Base-by-base conservation (phyloP, 2,888 invertebrate species). In the Drosophila histrio region DNA sequence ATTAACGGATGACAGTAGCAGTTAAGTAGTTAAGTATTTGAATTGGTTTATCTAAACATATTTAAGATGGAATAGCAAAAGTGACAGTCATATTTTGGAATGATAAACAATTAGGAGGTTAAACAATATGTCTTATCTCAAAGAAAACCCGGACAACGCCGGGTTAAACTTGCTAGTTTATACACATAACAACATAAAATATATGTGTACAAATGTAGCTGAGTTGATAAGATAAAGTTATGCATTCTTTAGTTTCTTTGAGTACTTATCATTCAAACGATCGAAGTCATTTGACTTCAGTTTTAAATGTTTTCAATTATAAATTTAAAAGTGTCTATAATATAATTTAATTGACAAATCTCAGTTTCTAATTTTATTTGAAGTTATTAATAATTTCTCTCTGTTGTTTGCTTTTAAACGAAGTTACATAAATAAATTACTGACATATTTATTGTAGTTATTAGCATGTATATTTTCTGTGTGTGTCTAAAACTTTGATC, bases 181-280 rank as follows among this genome's bases (percentile, higher is more conserved):
- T 36, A 36, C 5, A 4, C 11, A 21, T 17, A 17, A 21, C 11
- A 19, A 38, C 5, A 38, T n/a, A 38, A 38, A 11, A 19, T 19
- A 19, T 9, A 2, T 41, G 13, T 24, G 22, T 13, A 4, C 11
- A 3, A 17, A 26, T 30, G 5, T 7, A 24, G 26, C 21, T 21
- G 21, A 47, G 9, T n/a, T 26, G 50, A 50, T 50, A 50, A 50
- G 50, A 36, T 36, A 19, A 50, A 7, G 15, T 9, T 22, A n/a
- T 32, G 34, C 0, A 8, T 36, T 50, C 5, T 19, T n/a, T 8
- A 8, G 0, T 3, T 21, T 13, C 2, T 5, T 46, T 21, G 3
- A 13, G 30, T 13, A 19, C 46, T 46, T 46, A 21, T 21, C 21
- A 8, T 13, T 19, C 17, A 17, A 36, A 36, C 3, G 9, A 8